These are phyloP conservation scores for Ganaspis brasiliensis DNA, from an alignment of 2,888 invertebrate species.

Conservation along the genomic window DNA sequence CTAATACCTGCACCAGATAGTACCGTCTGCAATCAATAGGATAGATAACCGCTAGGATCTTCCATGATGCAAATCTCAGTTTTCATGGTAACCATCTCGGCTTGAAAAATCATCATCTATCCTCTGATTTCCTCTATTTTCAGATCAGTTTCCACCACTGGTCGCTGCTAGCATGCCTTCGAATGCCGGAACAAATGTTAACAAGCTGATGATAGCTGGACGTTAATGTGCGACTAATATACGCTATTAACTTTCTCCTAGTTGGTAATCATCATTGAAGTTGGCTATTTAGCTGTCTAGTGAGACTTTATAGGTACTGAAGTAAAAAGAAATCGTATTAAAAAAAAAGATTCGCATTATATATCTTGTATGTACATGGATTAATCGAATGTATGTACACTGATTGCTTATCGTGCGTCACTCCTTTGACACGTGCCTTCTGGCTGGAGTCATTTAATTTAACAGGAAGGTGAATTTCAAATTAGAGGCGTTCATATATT, in stretches of 20 bases:
- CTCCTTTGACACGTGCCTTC: conserved; percentile 9
- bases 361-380: not conserved
- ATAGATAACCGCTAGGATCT: not conserved
- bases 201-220: conserved; percentile 30
- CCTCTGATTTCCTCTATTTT: not conserved
- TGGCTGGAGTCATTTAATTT: conserved; percentile 5
- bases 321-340: not conserved
- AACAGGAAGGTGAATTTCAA: not conserved
- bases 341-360: not conserved
- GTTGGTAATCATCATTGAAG: conserved; percentile 58
- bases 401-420: conserved; percentile 33
- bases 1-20: not conserved
- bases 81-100: not conserved
- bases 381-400: conserved; percentile 40
- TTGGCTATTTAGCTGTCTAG: conserved; percentile 42
- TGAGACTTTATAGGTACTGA: conserved; percentile 4
- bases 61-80: not conserved
- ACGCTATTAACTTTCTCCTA: conserved; percentile 64
- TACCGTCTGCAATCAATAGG: not conserved
- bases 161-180: not conserved
- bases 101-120: not conserved
- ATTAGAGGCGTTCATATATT: conserved; percentile 26
- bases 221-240: conserved; percentile 65
- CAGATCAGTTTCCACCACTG: not conserved
- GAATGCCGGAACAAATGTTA: conserved; percentile 18